Evolutionary conservation across 1,140 invertebrate species (phyloP), one percentile per base, ranked within the genome.

Genomic region (Ceratoteleas bidentatus): DNA sequence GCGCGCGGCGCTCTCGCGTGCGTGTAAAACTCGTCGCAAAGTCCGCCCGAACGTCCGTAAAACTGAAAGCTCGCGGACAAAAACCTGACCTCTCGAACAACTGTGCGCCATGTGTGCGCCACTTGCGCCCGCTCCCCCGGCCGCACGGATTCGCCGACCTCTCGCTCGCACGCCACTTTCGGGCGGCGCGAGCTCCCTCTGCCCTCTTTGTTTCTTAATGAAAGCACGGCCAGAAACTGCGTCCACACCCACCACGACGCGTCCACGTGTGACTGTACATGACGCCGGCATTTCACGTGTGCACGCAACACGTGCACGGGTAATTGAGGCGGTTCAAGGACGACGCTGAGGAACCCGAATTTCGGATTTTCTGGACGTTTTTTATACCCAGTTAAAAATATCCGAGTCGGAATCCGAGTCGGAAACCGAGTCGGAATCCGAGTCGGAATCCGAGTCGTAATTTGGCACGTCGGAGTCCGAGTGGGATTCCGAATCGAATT

Each of bases 51-150:
- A 69, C 77, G 88, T 88, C 84, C 84, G 88, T 89, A 87, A 89
- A 89, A 87, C 85, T 72, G 80, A 88, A 87, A 87, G 66, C 82
- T 83, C 81, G 81, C 83, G 86, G 83, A 91, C 88, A 91, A 91
- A 91, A 91, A 91, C 87, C 87, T 90, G 90, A 90, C 88, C 89
- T 91, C 90, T 89, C 87, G 85, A 90, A 90, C 90, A 91, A 91
- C 87, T 91, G 90, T 87, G 86, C 89, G 74, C 88, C 90, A 91
- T 91, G 88, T 91, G 90, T 88, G 87, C 87, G 82, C 89, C 90
- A 91, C 89, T 91, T 91, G 90, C 83, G 89, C 57, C n/a, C n/a
- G n/a, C n/a, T n/a, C n/a, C n/a, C n/a, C n/a, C n/a, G n/a, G n/a
- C n/a, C n/a, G n/a, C n/a, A n/a, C n/a, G n/a, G n/a, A n/a, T 72